Conservation (phyloP, 2,797 vertebrate genomes). For the Myiotriccus ornatus region DNA sequence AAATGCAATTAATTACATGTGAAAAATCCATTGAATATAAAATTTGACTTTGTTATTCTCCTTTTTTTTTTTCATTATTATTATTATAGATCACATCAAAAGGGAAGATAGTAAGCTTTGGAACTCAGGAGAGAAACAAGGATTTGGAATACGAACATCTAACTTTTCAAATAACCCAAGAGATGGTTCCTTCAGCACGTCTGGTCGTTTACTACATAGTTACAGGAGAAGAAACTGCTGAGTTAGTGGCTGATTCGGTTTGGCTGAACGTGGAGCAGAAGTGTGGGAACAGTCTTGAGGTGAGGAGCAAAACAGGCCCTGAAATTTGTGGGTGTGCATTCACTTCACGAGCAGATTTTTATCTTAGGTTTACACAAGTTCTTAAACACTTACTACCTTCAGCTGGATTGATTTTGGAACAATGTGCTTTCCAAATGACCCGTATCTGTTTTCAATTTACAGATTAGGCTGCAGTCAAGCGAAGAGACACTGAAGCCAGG, state of each 20-base stretch:
- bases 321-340: not conserved
- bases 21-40: not conserved
- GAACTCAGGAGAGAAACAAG: conserved; percentile 59
- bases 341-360: not conserved
- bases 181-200: conserved; percentile 90
- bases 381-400: not conserved
- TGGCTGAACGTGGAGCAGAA: conserved; percentile 87
- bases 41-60: not conserved
- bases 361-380: not conserved
- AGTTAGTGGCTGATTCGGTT: conserved; percentile 90
- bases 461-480: conserved; percentile 77
- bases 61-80: not conserved
- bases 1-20: not conserved
- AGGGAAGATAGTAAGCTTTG: conserved; percentile 83
- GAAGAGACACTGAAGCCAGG: conserved; percentile 72
- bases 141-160: conserved; percentile 72
- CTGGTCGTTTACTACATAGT: conserved; percentile 90
- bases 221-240: conserved; percentile 78
- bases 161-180: conserved; percentile 78
- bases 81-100: conserved; percentile 81
- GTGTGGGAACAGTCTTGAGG: conserved; percentile 84
- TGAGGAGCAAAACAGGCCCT: conserved; percentile 46
- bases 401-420: not conserved
- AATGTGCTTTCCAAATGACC: not conserved
- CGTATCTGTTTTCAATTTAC: not conserved